Evolutionary conservation across 2,888 invertebrate genomes (phyloP).

Genomic region (Bembecia ichneumoniformis): DNA sequence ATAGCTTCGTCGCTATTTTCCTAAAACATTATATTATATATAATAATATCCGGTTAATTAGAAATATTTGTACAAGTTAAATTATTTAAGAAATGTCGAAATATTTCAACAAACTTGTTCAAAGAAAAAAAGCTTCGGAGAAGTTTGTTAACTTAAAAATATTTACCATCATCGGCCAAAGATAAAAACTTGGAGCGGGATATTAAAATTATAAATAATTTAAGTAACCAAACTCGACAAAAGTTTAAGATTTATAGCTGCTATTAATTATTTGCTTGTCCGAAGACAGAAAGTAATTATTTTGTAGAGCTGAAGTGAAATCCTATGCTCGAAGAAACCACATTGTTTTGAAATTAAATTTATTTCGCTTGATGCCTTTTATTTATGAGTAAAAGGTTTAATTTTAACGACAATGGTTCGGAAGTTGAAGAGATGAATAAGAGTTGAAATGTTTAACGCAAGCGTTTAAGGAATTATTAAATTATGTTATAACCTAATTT

Average conservation of each 20-base stretch:
- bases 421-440: background rate
- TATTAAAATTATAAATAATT: constrained; percentile 42
- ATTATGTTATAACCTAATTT: background rate
- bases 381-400: constrained; percentile 21
- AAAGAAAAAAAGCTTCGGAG: background rate
- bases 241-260: constrained; percentile 50
- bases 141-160: background rate
- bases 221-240: constrained; percentile 40
- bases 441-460: background rate
- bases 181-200: constrained; percentile 17
- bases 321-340: constrained; percentile 32
- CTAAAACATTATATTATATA: background rate
- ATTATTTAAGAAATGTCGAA: background rate
- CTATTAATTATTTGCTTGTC: constrained; percentile 50
- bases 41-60: background rate
- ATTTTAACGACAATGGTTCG: constrained; percentile 21
- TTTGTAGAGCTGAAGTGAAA: constrained; percentile 45
- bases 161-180: constrained; percentile 5
- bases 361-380: constrained; percentile 22
- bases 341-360: constrained; percentile 27
- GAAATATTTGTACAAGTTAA: background rate
- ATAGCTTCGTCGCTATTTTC: background rate
- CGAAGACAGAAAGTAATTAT: constrained; percentile 50
- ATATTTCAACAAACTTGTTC: background rate
- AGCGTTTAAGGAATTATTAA: background rate